Evolutionary conservation across 2,888 invertebrate genomes (phyloP).

Genomic region (Acronicta leporina): DNA sequence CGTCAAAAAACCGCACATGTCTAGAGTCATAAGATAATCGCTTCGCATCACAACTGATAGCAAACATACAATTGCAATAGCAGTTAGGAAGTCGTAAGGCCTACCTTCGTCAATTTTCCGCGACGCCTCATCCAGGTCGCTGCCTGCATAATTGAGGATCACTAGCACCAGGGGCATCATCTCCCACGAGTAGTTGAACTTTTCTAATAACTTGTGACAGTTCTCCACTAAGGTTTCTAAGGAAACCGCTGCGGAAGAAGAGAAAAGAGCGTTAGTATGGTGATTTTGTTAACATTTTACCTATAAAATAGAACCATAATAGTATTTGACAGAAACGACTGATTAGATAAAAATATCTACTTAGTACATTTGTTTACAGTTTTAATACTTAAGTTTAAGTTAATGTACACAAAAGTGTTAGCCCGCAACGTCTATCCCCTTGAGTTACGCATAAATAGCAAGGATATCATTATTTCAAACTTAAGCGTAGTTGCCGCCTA

Average conservation of each 20-base stretch:
- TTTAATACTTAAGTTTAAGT: too few relatives aligned
- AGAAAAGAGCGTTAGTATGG: conserved; percentile 21
- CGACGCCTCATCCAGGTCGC: conserved; percentile 93
- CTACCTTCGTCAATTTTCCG: conserved; percentile 93
- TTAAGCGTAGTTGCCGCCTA: too few relatives aligned
- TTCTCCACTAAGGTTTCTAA: conserved; percentile 91
- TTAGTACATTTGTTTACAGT: too few relatives aligned
- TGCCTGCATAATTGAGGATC: conserved; percentile 93
- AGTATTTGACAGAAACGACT: too few relatives aligned
- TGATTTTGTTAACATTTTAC: background rate
- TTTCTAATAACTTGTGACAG: conserved; percentile 92
- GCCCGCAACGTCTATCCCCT: too few relatives aligned
- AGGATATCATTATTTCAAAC: too few relatives aligned
- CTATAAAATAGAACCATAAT: background rate
- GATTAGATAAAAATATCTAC: too few relatives aligned
- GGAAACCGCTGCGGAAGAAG: conserved; percentile 77
- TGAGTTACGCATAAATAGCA: too few relatives aligned
- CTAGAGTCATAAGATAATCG: conserved; percentile 11
- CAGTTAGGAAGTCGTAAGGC: conserved; percentile 21
- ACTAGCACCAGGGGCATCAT: conserved; percentile 94
- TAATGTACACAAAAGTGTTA: too few relatives aligned
- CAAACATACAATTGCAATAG: conserved; percentile 33
- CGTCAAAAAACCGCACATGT: background rate
- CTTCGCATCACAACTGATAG: conserved; percentile 6
- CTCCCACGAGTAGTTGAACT: conserved; percentile 94